These are phyloP conservation scores for Cricetomys ansorgei DNA, from an alignment of 2,113 vertebrate genomes.

Conservation along the genomic window DNA sequence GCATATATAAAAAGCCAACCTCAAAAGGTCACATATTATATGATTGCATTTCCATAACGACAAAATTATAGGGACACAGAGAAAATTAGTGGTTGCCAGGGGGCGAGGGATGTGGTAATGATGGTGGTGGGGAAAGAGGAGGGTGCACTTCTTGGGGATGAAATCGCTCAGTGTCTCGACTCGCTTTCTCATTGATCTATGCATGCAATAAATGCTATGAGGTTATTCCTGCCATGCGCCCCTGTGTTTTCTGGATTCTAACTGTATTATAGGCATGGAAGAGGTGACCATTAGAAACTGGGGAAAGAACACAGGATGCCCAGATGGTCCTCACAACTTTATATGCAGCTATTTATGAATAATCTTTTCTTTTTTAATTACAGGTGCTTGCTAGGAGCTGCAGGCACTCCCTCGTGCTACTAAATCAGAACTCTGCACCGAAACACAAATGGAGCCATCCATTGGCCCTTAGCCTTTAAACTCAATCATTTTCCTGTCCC, in stretches of 20 bases:
- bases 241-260: background rate
- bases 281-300: background rate
- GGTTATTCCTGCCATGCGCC: too few species aligned
- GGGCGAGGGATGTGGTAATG: background rate
- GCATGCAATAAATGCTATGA: background rate
- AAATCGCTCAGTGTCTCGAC: background rate
- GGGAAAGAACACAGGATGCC: background rate
- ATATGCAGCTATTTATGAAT: background rate
- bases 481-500: background rate
- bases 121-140: background rate
- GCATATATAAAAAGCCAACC: background rate
- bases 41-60: background rate
- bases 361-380: background rate
- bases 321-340: background rate
- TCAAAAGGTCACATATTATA: slow-evolving; percentile 20
- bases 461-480: background rate
- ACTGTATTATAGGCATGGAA: background rate
- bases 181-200: background rate
- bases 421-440: background rate
- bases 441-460: background rate
- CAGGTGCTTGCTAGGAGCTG: background rate
- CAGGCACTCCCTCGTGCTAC: background rate
- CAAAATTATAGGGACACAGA: background rate
- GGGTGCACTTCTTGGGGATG: background rate
- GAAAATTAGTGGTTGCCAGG: background rate